phyloP scores from a whole-genome alignment of 2,888 invertebrate genomes.

The Brachynemurus nebulosus region DNA sequence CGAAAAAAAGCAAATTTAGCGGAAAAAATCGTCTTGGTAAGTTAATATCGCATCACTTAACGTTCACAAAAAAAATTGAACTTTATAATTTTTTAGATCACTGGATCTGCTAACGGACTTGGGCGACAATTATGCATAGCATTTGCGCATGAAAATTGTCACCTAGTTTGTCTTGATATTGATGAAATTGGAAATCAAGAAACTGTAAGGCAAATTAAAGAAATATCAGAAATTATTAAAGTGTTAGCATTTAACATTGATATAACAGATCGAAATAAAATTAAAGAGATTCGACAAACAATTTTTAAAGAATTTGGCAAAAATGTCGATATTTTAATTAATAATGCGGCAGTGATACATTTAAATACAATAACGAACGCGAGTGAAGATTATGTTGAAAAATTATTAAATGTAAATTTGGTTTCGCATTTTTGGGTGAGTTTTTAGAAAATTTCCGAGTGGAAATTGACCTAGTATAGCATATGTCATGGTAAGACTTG shows the following conservation, averaged over 20 bases:
- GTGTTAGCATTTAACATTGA: background rate
- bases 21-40: background rate
- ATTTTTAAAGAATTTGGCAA: background rate
- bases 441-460: constrained; percentile 2
- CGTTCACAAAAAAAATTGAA: background rate
- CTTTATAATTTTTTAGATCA: background rate
- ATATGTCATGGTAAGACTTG: no score
- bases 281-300: background rate
- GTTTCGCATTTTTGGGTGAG: no score
- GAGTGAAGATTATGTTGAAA: background rate
- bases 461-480: background rate
- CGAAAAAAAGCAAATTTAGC: no score
- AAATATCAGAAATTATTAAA: background rate
- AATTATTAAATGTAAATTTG: background rate
- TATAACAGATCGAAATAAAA: background rate
- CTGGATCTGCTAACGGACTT: constrained; percentile 1
- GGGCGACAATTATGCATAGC: background rate
- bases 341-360: background rate
- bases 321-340: constrained; percentile 1
- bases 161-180: background rate
- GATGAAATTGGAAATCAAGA: background rate
- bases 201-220: background rate
- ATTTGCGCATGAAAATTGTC: constrained; percentile 1
- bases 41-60: background rate
- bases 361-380: background rate